Percentiles rank a stretch among this genome's conserved stretches.
phyloP scores from a whole-genome alignment of 2,888 invertebrate genomes.

The Cinara cedri region DNA sequence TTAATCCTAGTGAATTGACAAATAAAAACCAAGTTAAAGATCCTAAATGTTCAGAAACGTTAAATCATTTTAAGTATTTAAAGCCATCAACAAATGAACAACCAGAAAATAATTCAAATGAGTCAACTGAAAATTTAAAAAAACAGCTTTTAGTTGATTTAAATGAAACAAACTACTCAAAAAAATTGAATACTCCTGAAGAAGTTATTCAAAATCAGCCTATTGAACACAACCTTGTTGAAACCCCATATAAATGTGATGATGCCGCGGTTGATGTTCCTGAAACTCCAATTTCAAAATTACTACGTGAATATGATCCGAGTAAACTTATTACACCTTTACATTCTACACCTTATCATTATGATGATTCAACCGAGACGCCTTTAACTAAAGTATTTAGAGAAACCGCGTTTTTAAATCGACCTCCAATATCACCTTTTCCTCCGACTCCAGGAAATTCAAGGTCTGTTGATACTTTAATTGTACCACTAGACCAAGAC shows the following conservation, averaged over 20 bases:
- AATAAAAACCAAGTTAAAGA: neutral
- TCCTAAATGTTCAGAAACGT: slow-evolving; percentile 22
- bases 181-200: neutral
- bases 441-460: slow-evolving; percentile 52
- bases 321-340: slow-evolving; percentile 41
- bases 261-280: slow-evolving; percentile 48
- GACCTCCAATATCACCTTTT: slow-evolving; percentile 47
- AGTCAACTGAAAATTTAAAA: neutral
- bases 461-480: slow-evolving; percentile 40
- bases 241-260: slow-evolving; percentile 48
- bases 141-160: neutral
- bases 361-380: slow-evolving; percentile 42
- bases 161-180: neutral
- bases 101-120: slow-evolving; percentile 14
- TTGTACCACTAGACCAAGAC: slow-evolving; percentile 2
- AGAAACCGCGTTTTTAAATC: slow-evolving; percentile 49
- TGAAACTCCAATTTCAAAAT: slow-evolving; percentile 48
- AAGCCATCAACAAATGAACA: slow-evolving; percentile 12
- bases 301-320: slow-evolving; percentile 41
- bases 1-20: neutral
- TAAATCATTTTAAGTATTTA: slow-evolving; percentile 17
- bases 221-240: slow-evolving; percentile 13
- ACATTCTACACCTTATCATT: slow-evolving; percentile 31
- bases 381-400: slow-evolving; percentile 44
- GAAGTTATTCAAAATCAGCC: neutral